A percentile compares a stretch with the other conserved stretches of the same genome.
Evolutionary conservation across 1,140 invertebrate species (phyloP).

Genomic region (Marisa cornuarietis): DNA sequence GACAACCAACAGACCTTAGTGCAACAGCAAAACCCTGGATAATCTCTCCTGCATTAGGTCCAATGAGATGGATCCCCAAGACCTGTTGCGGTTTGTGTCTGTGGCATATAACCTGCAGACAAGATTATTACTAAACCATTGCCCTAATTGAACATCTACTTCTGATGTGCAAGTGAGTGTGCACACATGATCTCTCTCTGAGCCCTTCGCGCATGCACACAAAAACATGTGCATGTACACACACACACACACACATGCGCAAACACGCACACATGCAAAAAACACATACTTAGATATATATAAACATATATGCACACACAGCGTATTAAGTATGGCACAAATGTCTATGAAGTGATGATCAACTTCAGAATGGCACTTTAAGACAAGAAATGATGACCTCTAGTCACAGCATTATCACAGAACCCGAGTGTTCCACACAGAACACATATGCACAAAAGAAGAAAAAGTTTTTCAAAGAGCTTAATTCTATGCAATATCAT

Average conservation of each 20-base stretch:
- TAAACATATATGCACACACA: slow-evolving; percentile 13
- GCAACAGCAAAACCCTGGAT: slow-evolving; percentile 90
- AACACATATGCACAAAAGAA: too few relatives aligned
- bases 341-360: too few relatives aligned
- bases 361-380: too few relatives aligned
- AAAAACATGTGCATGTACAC: neutral
- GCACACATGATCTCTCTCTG: neutral
- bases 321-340: neutral
- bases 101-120: slow-evolving; percentile 43
- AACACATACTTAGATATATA: slow-evolving; percentile 8
- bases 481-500: too few relatives aligned
- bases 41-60: slow-evolving; percentile 94
- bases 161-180: too few relatives aligned
- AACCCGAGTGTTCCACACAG: too few relatives aligned
- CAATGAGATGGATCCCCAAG: slow-evolving; percentile 92
- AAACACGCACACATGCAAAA: slow-evolving; percentile 1
- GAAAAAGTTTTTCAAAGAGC: too few relatives aligned
- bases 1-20: slow-evolving; percentile 46
- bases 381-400: too few relatives aligned
- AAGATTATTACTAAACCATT: neutral
- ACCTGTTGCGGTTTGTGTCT: slow-evolving; percentile 66
- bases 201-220: neutral
- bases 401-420: too few relatives aligned
- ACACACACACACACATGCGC: neutral
- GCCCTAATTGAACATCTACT: too few relatives aligned